phyloP scores from a whole-genome alignment of 1,140 invertebrate genomes.

The Caenorhabditis inopinata region DNA sequence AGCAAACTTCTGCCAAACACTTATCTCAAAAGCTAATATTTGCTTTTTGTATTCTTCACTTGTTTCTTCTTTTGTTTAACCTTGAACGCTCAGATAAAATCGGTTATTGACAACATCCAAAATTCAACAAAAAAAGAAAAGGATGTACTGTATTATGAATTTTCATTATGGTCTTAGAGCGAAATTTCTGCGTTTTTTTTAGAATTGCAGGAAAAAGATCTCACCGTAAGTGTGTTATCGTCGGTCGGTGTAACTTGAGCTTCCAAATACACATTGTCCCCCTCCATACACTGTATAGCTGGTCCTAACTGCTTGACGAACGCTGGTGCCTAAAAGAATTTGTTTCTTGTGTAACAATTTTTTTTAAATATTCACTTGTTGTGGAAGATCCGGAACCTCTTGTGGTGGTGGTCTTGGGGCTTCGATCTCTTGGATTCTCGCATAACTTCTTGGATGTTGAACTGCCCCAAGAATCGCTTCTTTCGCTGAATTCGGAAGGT shows the following conservation, averaged over 20 bases:
- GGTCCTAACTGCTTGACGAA: slow-evolving; percentile 59
- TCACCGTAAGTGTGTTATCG: slow-evolving; percentile 86
- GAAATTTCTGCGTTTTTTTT: no score
- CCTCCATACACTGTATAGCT: slow-evolving; percentile 75
- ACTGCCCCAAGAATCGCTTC: slow-evolving; percentile 81
- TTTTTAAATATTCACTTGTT: slow-evolving; percentile 44
- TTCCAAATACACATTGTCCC: slow-evolving; percentile 87
- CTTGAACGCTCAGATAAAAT: neutral
- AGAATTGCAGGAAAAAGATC: no score
- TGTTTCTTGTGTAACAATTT: neutral
- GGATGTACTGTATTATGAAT: no score
- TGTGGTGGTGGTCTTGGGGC: slow-evolving; percentile 76
- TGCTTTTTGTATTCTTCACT: slow-evolving; percentile 4
- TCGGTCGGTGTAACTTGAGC: slow-evolving; percentile 83
- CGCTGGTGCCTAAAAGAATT: slow-evolving; percentile 52
- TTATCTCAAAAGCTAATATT: slow-evolving; percentile 1
- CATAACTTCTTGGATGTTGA: slow-evolving; percentile 78
- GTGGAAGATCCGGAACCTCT: slow-evolving; percentile 69
- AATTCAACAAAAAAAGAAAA: no score
- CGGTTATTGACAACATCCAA: slow-evolving; percentile 68
- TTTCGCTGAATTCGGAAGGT: slow-evolving; percentile 72
- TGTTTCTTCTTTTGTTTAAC: slow-evolving; percentile 35
- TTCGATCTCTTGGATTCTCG: slow-evolving; percentile 85
- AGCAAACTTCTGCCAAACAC: neutral
- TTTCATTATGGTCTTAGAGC: no score